phyloP scores from a whole-genome alignment of 2,797 vertebrate genomes.

The Halcyon leucocephala region DNA sequence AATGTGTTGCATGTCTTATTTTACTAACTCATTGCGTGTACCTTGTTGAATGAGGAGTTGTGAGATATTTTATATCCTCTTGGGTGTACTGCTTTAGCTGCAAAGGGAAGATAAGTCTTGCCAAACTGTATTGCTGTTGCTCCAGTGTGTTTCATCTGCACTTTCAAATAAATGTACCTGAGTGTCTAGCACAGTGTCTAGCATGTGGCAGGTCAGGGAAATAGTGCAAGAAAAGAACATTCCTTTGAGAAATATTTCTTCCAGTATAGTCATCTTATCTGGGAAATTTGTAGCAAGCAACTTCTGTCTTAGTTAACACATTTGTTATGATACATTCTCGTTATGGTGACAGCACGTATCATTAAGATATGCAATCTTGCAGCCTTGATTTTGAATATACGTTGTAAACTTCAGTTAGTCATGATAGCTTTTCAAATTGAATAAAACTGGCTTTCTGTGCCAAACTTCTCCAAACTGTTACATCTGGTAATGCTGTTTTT shows the following conservation, averaged over 20 bases:
- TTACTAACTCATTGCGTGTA: background rate
- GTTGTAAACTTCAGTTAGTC: background rate
- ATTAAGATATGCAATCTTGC: background rate
- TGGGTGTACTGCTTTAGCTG: background rate
- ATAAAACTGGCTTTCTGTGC: background rate
- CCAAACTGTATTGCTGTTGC: background rate
- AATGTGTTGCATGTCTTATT: background rate
- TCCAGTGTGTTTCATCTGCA: background rate
- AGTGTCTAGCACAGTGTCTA: background rate
- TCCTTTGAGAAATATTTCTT: background rate
- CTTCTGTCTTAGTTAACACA: background rate
- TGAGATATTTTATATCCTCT: background rate
- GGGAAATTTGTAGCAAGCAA: background rate
- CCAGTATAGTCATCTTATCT: background rate
- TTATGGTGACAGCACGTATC: background rate
- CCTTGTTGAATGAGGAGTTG: background rate
- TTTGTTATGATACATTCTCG: background rate
- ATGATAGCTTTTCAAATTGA: background rate
- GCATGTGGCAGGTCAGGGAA: background rate
- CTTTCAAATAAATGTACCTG: background rate
- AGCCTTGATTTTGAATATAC: background rate
- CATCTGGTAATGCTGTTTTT: background rate
- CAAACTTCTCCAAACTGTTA: background rate
- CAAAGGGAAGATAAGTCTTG: background rate
- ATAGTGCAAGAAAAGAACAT: background rate